Percentiles rank a stretch among this genome's conserved stretches.
These are phyloP conservation scores for Calyptommatus sinebrachiatus DNA, from an alignment of 2,113 vertebrate species.

Conservation along the genomic window DNA sequence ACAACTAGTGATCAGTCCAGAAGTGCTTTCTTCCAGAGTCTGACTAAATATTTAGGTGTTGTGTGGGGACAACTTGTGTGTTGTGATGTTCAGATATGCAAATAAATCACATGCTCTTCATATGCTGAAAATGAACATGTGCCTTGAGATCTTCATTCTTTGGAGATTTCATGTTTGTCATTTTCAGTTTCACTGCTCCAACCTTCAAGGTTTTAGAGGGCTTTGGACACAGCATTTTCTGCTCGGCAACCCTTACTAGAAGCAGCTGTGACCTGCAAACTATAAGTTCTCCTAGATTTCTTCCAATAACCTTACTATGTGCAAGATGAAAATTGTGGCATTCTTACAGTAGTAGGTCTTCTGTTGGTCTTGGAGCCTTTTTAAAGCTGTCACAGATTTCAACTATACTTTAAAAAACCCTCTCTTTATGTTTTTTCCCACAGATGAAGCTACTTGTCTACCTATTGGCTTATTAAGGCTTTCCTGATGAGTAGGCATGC, in stretches of 20 bases:
- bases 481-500: slow-evolving; percentile 41
- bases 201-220: neutral
- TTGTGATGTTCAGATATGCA: neutral
- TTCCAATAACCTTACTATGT: neutral
- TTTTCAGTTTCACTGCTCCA: neutral
- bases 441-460: slow-evolving; percentile 26
- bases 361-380: neutral
- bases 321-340: neutral
- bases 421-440: neutral
- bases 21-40: no score
- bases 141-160: neutral
- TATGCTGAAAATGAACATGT: no score
- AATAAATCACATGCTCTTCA: neutral
- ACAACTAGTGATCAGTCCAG: no score
- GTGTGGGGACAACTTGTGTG: no score
- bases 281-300: neutral
- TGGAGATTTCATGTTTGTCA: neutral
- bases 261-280: neutral
- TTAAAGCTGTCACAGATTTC: neutral
- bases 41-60: no score
- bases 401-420: neutral
- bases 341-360: neutral
- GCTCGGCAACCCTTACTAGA: neutral
- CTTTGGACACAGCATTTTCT: neutral
- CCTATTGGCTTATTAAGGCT: slow-evolving; percentile 49